Base-by-base conservation (phyloP, 2,113 vertebrate genomes). In the Prionailurus bengalensis region DNA sequence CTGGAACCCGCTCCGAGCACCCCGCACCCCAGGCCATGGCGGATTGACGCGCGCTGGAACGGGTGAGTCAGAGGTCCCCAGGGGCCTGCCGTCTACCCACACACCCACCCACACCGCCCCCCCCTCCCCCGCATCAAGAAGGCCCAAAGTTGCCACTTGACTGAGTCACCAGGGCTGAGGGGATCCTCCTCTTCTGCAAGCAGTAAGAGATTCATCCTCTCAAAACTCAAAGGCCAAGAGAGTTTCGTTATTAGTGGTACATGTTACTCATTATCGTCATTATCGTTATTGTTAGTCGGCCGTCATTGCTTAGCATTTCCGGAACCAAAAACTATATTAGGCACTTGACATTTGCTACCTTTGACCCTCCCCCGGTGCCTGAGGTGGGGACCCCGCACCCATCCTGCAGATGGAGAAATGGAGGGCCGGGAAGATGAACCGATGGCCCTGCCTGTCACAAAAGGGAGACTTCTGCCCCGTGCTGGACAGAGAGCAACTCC, bases 381-480 rank as follows among this genome's bases (percentile, higher is more conserved):
- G 2, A 23, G 42, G 63, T 14, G 33, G 53, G n/a, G 70, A 29
- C 39, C 17, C 16, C 23, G 3, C 11, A 29, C 13, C 33, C 29
- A 23, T 25, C 29, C 51, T n/a, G 42, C 51, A 1, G 10, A 3
- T 12, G 11, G 14, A 65, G 61, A 73, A 25, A 31, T 0, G 0
- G 78, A 36, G 14, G 19, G 39, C 66, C 0, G 0, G 80, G 12
- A 25, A 33, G 84, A 39, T 14, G 53, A 23, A 17, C 39, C 1
- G 1, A 1, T 1, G 81, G 65, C 19, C 23, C 1, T 1, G 0
- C 25, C 1, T 1, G 15, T 70, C 13, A 7, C 8, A n/a, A 16
- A 58, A 21, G 17, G 45, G 21, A 36, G 87, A 36, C 4, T 16
- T 16, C 58, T 19, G 23, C 21, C 33, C 27, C 1, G 0, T 13